Evolutionary conservation across 2,888 invertebrate species (phyloP).

Genomic region (Zootermopsis nevadensis): DNA sequence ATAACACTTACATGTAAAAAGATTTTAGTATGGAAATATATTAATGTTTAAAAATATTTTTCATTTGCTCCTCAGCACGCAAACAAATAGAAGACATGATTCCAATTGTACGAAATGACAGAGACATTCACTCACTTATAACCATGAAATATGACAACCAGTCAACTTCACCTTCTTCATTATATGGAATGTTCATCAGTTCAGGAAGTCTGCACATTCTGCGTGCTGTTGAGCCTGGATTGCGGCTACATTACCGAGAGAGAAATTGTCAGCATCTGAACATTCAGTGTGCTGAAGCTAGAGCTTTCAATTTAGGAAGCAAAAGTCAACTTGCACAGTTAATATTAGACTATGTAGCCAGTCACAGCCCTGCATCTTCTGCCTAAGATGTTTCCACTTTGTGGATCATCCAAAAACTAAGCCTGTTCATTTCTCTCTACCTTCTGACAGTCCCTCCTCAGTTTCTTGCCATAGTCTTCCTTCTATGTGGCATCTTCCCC

Average conservation of each 20-base stretch:
- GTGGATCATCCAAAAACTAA: too few relatives aligned
- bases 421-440: too few relatives aligned
- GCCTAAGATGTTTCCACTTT: too few relatives aligned
- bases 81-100: conserved; percentile 69
- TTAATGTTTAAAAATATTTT: neutral
- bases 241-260: conserved; percentile 68
- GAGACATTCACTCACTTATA: conserved; percentile 68
- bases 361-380: too few relatives aligned
- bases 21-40: too few relatives aligned
- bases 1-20: neutral
- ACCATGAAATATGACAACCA: conserved; percentile 53
- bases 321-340: conserved; percentile 70
- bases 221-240: conserved; percentile 83
- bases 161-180: conserved; percentile 59
- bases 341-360: conserved; percentile 62
- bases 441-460: too few relatives aligned
- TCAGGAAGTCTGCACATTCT: conserved; percentile 76
- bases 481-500: too few relatives aligned
- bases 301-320: conserved; percentile 62
- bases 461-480: too few relatives aligned
- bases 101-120: conserved; percentile 73
- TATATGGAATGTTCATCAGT: conserved; percentile 78
- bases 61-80: conserved; percentile 66
- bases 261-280: conserved; percentile 59
- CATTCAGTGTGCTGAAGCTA: conserved; percentile 57